phyloP scores from a whole-genome alignment of 2,113 vertebrate genomes.

The Catharus fuscescens region DNA sequence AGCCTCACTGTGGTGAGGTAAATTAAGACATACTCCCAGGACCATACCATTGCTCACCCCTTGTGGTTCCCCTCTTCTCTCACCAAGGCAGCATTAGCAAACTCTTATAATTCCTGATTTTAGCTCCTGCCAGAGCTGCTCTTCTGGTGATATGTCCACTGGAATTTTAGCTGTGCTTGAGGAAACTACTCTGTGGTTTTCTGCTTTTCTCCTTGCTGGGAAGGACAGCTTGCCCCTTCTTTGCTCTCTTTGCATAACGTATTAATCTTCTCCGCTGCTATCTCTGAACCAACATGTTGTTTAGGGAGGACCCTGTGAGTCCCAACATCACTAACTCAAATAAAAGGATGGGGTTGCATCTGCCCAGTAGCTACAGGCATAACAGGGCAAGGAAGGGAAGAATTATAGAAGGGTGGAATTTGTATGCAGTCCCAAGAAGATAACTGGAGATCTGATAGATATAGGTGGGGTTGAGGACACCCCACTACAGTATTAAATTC shows the following conservation, averaged over 20 bases:
- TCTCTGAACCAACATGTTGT: fast-evolving
- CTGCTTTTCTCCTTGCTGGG: neutral
- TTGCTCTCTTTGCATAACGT: neutral
- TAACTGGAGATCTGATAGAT: neutral
- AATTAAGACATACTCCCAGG: neutral
- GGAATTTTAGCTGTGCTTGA: neutral
- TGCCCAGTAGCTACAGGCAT: neutral
- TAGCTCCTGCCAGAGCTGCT: neutral
- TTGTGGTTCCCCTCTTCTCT: neutral
- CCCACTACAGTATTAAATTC: neutral
- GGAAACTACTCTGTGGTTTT: neutral
- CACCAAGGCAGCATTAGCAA: neutral
- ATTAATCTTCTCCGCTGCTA: neutral
- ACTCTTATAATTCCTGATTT: neutral
- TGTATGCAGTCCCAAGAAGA: neutral
- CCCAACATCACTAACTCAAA: neutral
- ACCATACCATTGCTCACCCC: neutral
- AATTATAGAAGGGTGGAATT: neutral
- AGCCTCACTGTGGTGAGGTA: neutral
- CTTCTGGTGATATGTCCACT: neutral
- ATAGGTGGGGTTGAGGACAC: neutral
- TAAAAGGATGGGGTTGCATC: neutral
- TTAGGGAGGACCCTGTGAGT: neutral
- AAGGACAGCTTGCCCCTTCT: neutral
- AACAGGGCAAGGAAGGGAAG: neutral